A percentile compares a stretch with the other conserved stretches of the same genome.
Conservation (phyloP, 53 echinoderm and acorn worm genomes). For the Arbacia lixula region DNA sequence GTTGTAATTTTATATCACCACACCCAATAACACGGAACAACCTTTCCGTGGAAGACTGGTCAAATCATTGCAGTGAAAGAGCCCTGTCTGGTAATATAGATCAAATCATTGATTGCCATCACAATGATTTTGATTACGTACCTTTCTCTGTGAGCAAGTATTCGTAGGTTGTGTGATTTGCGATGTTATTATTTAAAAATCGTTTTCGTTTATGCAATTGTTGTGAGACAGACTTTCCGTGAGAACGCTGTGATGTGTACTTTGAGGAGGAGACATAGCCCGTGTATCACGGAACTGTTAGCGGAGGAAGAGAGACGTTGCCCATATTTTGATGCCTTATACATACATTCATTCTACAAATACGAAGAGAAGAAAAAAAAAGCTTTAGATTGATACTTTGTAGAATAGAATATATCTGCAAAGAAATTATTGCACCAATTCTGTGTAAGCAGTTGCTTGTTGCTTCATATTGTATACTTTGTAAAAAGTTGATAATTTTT, state of each 20-base stretch:
- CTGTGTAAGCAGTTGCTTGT: slow-evolving; percentile 49
- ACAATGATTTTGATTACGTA: too few species aligned
- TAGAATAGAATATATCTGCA: slow-evolving; percentile 22
- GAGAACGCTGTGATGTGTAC: too few species aligned
- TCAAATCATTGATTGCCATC: too few species aligned
- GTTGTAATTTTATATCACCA: too few species aligned
- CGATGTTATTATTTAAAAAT: neutral
- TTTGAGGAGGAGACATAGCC: too few species aligned
- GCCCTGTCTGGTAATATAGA: too few species aligned
- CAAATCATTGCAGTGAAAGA: too few species aligned
- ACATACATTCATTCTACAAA: slow-evolving; percentile 34
- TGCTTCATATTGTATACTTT: slow-evolving; percentile 48
- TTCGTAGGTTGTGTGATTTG: neutral
- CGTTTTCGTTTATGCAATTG: slow-evolving; percentile 11
- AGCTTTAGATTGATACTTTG: slow-evolving; percentile 47
- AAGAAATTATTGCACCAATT: slow-evolving; percentile 42
- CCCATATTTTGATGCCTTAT: slow-evolving; percentile 46
- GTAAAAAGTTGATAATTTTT: neutral
- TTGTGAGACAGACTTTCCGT: neutral
- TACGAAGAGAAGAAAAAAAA: too few species aligned
- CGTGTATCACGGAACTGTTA: too few species aligned
- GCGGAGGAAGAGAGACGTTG: slow-evolving; percentile 25
- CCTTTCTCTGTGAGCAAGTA: too few species aligned
- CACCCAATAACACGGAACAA: too few species aligned
- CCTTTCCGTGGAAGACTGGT: too few species aligned